Conservation (phyloP, 2,797 vertebrate genomes). For the Dipus sagitta region DNA sequence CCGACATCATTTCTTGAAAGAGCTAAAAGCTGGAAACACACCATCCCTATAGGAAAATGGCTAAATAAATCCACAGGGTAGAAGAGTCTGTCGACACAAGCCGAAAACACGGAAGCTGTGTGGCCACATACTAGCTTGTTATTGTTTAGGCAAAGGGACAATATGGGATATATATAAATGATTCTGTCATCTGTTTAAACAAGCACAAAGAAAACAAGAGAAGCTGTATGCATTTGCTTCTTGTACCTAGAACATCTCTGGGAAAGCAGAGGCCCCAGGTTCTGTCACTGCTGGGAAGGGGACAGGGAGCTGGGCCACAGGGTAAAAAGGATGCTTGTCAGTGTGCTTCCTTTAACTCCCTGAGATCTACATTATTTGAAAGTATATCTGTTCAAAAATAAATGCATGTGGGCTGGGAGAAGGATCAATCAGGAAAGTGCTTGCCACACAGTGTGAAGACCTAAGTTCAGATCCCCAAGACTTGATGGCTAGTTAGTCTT, state of each 20-base stretch:
- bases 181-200: constrained; percentile 45
- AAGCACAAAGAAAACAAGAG: background rate
- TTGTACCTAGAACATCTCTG: background rate
- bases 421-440: background rate
- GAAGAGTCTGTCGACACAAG: background rate
- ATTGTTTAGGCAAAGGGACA: background rate
- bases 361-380: rapidly evolving
- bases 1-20: background rate
- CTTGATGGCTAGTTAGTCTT: too few relatives aligned
- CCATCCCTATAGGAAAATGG: background rate
- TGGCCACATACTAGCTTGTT: background rate
- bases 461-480: background rate
- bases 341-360: background rate
- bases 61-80: background rate
- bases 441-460: background rate
- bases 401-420: background rate
- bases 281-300: background rate
- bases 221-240: background rate
- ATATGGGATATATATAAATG: rapidly evolving
- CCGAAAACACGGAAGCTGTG: background rate
- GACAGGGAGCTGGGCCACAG: too few relatives aligned
- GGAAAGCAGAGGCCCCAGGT: background rate
- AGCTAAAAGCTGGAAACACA: background rate
- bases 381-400: background rate
- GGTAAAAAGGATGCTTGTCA: too few relatives aligned